These are phyloP conservation scores for Caenorhabditis wallacei DNA, from an alignment of 2,888 invertebrate genomes.

Conservation along the genomic window DNA sequence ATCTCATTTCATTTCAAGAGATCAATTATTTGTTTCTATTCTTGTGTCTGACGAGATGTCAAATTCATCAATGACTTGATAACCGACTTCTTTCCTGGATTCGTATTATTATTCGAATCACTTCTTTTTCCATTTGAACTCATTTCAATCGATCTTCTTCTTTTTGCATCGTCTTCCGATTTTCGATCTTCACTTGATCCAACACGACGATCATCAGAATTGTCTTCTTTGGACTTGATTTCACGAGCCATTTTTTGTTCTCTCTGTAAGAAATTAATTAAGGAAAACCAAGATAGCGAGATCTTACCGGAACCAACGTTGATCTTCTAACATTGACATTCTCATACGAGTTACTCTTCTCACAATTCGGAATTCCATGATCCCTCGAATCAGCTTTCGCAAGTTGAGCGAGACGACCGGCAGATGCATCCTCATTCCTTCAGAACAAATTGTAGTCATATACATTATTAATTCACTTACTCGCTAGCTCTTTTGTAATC, in stretches of 20 bases:
- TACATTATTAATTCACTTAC: neutral
- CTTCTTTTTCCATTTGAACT: slow-evolving; percentile 10
- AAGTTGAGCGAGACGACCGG: slow-evolving; percentile 36
- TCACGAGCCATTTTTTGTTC: slow-evolving; percentile 64
- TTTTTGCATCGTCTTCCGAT: slow-evolving; percentile 29
- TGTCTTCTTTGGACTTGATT: slow-evolving; percentile 57
- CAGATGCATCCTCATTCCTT: slow-evolving; percentile 41
- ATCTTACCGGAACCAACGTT: slow-evolving; percentile 45
- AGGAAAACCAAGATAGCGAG: too few species aligned
- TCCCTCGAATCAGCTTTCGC: slow-evolving; percentile 25
- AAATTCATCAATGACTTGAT: slow-evolving; percentile 38
- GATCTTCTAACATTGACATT: slow-evolving; percentile 50
- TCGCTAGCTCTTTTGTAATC: slow-evolving; percentile 63
- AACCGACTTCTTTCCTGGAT: slow-evolving; percentile 27
- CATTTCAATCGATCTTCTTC: slow-evolving; percentile 15
- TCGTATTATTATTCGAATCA: slow-evolving; percentile 15
- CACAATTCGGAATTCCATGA: slow-evolving; percentile 59
- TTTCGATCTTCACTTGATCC: slow-evolving; percentile 47
- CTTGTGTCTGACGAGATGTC: neutral
- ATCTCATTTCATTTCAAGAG: too few species aligned
- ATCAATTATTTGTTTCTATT: too few species aligned
- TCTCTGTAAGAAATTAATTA: slow-evolving; percentile 20
- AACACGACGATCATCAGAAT: slow-evolving; percentile 37
- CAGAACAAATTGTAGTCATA: too few species aligned
- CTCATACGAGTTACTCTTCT: slow-evolving; percentile 65